phyloP scores from a whole-genome alignment of 2,113 vertebrate species.

The Murina feae region DNA sequence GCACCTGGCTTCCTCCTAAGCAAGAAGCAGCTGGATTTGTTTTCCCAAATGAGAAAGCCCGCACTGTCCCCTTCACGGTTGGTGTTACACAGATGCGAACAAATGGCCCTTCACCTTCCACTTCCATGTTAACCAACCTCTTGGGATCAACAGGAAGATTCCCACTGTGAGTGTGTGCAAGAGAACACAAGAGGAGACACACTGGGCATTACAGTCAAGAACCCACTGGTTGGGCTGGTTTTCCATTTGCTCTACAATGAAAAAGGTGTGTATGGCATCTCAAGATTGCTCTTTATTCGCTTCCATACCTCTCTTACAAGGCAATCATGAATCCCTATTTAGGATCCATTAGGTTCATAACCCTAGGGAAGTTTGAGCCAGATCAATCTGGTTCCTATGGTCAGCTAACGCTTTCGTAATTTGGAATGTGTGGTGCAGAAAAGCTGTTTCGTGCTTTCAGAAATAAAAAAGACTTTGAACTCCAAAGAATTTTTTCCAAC shows the following conservation, averaged over 20 bases:
- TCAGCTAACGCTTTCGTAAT: not conserved
- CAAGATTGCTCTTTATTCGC: not conserved
- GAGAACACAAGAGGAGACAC: not conserved
- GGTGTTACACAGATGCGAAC: not conserved
- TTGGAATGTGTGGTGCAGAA: not conserved
- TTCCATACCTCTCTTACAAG: not conserved
- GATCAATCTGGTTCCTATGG: not conserved
- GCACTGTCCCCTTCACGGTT: not conserved
- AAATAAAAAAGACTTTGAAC: not conserved
- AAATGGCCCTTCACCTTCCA: not conserved
- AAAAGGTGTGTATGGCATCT: not conserved
- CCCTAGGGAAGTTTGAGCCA: not conserved
- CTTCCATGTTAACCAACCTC: not conserved
- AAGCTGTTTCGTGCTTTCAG: not conserved
- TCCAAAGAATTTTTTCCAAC: not conserved
- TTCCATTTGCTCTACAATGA: not conserved
- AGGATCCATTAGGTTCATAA: not conserved
- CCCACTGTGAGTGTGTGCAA: not conserved
- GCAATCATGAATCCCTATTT: not conserved
- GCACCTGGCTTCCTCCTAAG: not conserved
- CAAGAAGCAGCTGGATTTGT: not conserved
- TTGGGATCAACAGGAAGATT: constrained; percentile 1
- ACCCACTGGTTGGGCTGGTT: not conserved
- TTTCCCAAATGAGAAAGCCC: not conserved
- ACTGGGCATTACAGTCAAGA: not conserved